phyloP scores from a whole-genome alignment of 2,797 vertebrate genomes.

The Oceanodroma leucorhoa region DNA sequence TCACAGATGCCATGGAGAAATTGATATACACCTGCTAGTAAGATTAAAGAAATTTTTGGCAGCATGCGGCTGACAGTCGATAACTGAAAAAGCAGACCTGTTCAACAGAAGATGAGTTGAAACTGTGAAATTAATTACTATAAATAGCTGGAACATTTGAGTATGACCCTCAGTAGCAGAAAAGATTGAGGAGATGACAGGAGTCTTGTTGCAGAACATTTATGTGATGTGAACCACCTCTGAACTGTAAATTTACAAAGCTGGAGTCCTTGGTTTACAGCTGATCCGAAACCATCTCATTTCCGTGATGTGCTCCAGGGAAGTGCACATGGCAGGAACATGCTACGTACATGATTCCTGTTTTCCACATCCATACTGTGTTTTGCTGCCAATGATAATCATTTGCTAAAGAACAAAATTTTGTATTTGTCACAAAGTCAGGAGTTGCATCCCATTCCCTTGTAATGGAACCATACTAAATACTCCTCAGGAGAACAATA shows the following conservation, averaged over 20 bases:
- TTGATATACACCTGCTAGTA: not conserved
- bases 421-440: not conserved
- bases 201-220: constrained; percentile 4
- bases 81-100: constrained; percentile 35
- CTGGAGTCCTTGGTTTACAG: not conserved
- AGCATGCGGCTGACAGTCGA: not conserved
- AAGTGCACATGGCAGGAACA: not conserved
- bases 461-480: not conserved
- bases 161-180: not conserved
- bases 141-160: constrained; percentile 42
- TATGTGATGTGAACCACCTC: not conserved
- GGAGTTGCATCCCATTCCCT: not conserved
- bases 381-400: not conserved
- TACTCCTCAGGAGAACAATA: not conserved
- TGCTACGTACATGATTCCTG: accelerated
- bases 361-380: not conserved
- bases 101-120: not conserved
- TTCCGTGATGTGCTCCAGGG: not conserved
- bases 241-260: not conserved
- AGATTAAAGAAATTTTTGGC: not conserved
- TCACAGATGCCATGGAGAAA: not conserved
- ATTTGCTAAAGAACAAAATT: not conserved
- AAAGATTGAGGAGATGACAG: not conserved
- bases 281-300: not conserved
- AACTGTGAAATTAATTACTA: constrained; percentile 50